phyloP scores from a whole-genome alignment of 1,140 invertebrate species.

The Telenomus remus region DNA sequence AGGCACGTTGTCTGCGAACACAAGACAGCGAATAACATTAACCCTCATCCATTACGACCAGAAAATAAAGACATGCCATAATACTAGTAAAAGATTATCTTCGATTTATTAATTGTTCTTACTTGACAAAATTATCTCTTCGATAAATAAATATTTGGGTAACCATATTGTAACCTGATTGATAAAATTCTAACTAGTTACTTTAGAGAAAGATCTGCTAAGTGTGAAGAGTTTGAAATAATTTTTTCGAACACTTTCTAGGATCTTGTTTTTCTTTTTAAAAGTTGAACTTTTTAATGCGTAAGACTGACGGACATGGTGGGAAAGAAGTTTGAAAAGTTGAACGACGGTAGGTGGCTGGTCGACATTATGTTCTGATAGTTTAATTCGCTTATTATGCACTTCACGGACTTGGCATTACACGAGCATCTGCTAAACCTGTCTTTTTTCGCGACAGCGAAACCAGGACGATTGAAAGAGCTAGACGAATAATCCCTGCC shows the following conservation, averaged over 20 bases:
- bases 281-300: constrained; percentile 3
- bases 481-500: constrained; percentile 32
- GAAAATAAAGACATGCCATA: constrained; percentile 9
- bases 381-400: constrained; percentile 63
- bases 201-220: too few relatives aligned
- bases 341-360: constrained; percentile 48
- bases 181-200: too few relatives aligned
- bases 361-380: constrained; percentile 60
- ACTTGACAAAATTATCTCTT: too few relatives aligned
- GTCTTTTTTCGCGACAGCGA: constrained; percentile 20
- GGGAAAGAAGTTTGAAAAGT: constrained; percentile 39
- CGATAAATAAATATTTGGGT: too few relatives aligned
- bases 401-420: constrained; percentile 49
- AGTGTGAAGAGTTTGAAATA: too few relatives aligned
- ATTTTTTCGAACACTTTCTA: too few relatives aligned
- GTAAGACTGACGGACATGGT: constrained; percentile 5
- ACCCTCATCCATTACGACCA: constrained; percentile 15
- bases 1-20: constrained; percentile 75
- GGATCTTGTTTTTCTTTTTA: neutral
- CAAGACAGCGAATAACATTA: constrained; percentile 38
- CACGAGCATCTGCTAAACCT: constrained; percentile 51
- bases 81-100: constrained; percentile 18
- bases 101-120: too few relatives aligned
- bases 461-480: constrained; percentile 43
- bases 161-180: too few relatives aligned